Percentiles rank a stretch among this genome's conserved stretches.
phyloP scores from a whole-genome alignment of 2,113 vertebrate species.

The Microcebus griseorufus region DNA sequence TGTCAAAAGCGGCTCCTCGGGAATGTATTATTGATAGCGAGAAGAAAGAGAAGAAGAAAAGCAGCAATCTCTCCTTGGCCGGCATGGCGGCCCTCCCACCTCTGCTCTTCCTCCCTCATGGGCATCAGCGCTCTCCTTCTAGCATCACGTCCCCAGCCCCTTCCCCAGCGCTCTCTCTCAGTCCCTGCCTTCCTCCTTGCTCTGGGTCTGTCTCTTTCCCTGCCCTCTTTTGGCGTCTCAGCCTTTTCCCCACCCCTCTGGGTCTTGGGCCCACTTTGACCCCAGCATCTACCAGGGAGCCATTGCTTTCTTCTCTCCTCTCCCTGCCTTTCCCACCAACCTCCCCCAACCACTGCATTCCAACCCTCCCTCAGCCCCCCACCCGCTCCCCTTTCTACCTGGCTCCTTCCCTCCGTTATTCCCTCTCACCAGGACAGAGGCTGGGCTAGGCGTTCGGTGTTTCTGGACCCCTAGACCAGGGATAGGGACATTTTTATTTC shows the following conservation, averaged over 20 bases:
- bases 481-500: not conserved
- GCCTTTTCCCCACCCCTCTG: not conserved
- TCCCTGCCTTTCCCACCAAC: not conserved
- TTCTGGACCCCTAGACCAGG: not conserved
- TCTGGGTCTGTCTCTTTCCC: not conserved
- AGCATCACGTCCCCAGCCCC: not conserved
- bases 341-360: not conserved
- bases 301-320: rapidly evolving
- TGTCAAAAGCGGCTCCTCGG: slow-evolving; percentile 79
- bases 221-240: too few relatives aligned
- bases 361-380: too few relatives aligned
- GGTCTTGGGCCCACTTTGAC: not conserved
- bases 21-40: slow-evolving; percentile 84
- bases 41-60: slow-evolving; percentile 64
- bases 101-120: rapidly evolving
- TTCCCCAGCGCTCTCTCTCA: rapidly evolving
- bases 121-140: too few relatives aligned
- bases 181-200: not conserved
- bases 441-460: rapidly evolving
- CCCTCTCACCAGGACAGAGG: not conserved
- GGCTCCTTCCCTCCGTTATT: not conserved
- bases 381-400: too few relatives aligned
- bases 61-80: not conserved
- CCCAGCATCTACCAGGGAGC: not conserved
- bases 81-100: not conserved